Evolutionary conservation across 2,888 invertebrate genomes (phyloP), one percentile per base, ranked within the genome.

Genomic region (Hypena proboscidalis): DNA sequence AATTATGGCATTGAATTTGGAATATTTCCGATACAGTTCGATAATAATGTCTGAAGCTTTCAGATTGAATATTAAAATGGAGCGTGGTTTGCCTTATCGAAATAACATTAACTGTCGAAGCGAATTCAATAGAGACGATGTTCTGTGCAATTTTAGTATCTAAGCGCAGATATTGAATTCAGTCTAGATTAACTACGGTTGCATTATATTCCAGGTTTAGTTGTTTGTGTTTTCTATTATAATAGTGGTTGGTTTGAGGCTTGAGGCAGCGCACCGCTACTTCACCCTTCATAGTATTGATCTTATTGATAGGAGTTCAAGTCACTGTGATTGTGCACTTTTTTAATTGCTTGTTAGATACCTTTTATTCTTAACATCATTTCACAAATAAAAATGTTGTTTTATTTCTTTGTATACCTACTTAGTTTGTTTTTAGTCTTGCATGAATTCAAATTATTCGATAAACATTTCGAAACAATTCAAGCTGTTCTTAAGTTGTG

Each of bases 1-100:
- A 58, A 61, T 63, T 64, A 68, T 68, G 58, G 50, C 54, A 69
- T 58, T 64, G 55, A 66, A 67, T 70, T 65, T 63, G 43, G 58
- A 67, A 59, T 50, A 35, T 55, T 58, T 56, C 39, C 25, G 48
- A 41, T 60, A 57, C 49, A 35, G 45, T 58, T 31, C 9, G n/a
- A 31, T 36, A 22, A 22, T 27, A 30, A 29, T 27, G 11, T 14
- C 26, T 27, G 26, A 6, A 23, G 4, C 2, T 7, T 31, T 38
- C n/a, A 35, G 17, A 34, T 7, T 10, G 6, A 29, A 27, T 20
- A 31, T 39, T 35, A 10, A 22, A 33, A 14, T 15, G 11, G 8
- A 11, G n/a, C 3, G 1, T 30, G 17, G 15, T 14, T 33, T 42
- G 10, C 13, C 30, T 33, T 20, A 42, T 36, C 25, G 8, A 46